A percentile compares a stretch with the other conserved stretches of the same genome.
Conservation (phyloP, 1,140 invertebrate species). For the Zaprionus camerounensis region DNA sequence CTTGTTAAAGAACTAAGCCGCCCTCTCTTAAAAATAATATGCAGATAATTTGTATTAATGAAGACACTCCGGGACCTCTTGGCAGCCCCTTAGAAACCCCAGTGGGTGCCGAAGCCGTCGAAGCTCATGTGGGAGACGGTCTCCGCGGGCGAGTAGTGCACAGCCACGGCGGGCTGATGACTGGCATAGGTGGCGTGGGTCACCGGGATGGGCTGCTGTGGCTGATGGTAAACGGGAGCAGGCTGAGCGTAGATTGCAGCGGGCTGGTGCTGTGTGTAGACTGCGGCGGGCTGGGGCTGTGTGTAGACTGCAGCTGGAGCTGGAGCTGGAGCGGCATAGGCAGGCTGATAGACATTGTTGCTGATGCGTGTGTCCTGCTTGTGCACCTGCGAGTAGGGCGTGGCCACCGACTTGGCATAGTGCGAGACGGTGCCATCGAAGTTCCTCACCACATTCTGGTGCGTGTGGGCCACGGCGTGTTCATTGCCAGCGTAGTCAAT, state of each 20-base stretch:
- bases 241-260: slow-evolving; percentile 34
- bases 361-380: slow-evolving; percentile 87
- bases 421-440: slow-evolving; percentile 87
- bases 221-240: slow-evolving; percentile 41
- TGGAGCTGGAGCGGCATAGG: slow-evolving; percentile 75
- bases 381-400: slow-evolving; percentile 87
- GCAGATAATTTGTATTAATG: background rate
- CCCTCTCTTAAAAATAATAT: background rate
- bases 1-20: background rate
- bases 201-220: slow-evolving; percentile 26
- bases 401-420: slow-evolving; percentile 87
- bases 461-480: slow-evolving; percentile 85
- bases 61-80: background rate
- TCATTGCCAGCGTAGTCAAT: slow-evolving; percentile 81
- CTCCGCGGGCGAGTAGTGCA: slow-evolving; percentile 85
- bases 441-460: slow-evolving; percentile 86
- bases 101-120: slow-evolving; percentile 85
- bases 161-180: slow-evolving; percentile 67
- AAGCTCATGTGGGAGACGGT: slow-evolving; percentile 86
- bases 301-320: slow-evolving; percentile 49
- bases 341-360: slow-evolving; percentile 85
- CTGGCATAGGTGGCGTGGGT: slow-evolving; percentile 44
- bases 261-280: slow-evolving; percentile 34
- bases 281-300: slow-evolving; percentile 41
- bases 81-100: slow-evolving; percentile 83